Evolutionary conservation across 64 coral and sea anemone species (phyloP).

Genomic region (Stichodactyla helianthus): DNA sequence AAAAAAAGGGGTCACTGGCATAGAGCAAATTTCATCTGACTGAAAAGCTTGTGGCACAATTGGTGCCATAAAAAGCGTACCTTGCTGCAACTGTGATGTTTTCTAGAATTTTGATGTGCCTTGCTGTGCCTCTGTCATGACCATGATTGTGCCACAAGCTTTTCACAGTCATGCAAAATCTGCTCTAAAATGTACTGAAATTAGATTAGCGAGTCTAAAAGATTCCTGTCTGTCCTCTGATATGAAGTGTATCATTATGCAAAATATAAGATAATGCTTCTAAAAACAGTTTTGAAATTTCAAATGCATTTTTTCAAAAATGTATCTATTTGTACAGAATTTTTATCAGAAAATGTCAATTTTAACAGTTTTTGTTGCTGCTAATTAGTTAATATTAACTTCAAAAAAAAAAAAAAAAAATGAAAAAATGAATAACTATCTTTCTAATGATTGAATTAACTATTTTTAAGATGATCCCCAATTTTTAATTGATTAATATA

Average conservation of each 20-base stretch:
- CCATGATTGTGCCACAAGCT: no score
- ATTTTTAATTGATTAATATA: background rate
- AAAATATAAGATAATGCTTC: constrained; percentile 14
- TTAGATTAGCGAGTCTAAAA: background rate
- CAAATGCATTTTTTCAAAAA: constrained; percentile 20
- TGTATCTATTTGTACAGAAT: constrained; percentile 27
- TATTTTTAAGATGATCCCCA: background rate
- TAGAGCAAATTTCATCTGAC: no score
- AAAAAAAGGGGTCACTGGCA: no score
- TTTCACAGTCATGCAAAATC: no score
- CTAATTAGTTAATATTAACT: background rate
- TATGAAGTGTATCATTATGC: background rate
- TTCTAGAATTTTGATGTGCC: no score
- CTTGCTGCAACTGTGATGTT: no score
- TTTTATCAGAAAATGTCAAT: background rate
- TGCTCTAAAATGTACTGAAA: no score
- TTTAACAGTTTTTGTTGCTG: background rate
- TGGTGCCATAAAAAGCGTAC: no score
- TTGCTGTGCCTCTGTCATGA: no score
- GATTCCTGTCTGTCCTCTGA: background rate
- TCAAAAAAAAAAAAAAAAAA: background rate
- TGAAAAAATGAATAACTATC: background rate
- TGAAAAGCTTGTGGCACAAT: no score
- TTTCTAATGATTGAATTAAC: background rate
- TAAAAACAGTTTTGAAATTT: constrained; percentile 20